Evolutionary conservation across 2,113 vertebrate species (phyloP), one percentile per base, ranked within the genome.

Genomic region (Pterophyllum scalare): DNA sequence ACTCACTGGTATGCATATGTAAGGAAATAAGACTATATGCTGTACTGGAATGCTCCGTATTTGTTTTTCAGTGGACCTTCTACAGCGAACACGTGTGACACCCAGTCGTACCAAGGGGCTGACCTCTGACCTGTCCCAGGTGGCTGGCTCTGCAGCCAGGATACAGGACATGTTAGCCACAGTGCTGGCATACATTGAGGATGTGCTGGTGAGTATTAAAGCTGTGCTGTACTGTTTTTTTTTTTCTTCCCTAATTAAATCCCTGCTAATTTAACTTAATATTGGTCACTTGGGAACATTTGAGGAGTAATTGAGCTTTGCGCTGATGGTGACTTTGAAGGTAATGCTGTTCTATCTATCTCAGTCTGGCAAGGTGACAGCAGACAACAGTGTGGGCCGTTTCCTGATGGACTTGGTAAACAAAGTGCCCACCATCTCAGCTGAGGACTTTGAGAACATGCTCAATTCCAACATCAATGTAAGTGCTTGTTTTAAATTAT

Each of bases 391-490:
- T 0, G 98, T 99, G 0, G 98, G 98, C 2, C 97, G 98, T 24
- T 99, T 97, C 92, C 95, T 99, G 82, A 99, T 97, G 97, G 98
- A 99, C 91, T 95, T 99, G 92, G 97, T 99, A 79, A 99, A 98
- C 93, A 97, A 99, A 82, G 98, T 99, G 59, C 98, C 98, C 82
- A 99, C 97, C 93, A 99, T 99, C 89, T 85, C 97, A 24, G 95
- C 98, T 0, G 97, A 99, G 89, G 98, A 99, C 95, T 99, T 99
- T 60, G 98, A 99, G 93, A 97, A 97, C 89, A 99, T 99, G 98
- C 95, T 99, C 89, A 99, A 99, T 92, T 99, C 98, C 86, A 99
- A 99, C 94, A 99, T 99, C 88, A 99, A 99, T 5, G 98, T 99
- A 91, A 97, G 98, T 72, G 43, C 3, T 64, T 8, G 17, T 80